These are phyloP conservation scores for Bolborhynchus lineola DNA, from an alignment of 2,113 vertebrate species.

Conservation along the genomic window DNA sequence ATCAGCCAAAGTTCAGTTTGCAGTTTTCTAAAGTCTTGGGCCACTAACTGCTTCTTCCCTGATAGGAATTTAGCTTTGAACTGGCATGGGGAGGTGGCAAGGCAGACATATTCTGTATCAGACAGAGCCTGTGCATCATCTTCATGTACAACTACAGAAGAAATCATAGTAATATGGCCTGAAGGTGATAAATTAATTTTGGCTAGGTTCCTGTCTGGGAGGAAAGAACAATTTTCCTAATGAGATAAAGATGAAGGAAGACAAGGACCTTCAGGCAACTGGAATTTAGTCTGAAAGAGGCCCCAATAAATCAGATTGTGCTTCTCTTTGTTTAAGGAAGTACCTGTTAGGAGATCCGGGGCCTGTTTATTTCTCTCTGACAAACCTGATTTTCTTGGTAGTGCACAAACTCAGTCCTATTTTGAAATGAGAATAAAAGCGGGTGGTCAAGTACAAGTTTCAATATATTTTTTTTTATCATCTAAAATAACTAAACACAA, in stretches of 20 bases:
- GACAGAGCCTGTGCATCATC: background rate
- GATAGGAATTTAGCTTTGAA: background rate
- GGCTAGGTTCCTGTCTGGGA: background rate
- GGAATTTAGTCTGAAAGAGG: slow-evolving; percentile 13
- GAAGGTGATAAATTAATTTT: slow-evolving; percentile 64
- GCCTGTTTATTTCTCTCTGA: slow-evolving; percentile 38
- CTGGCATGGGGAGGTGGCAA: background rate
- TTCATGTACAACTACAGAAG: slow-evolving; percentile 26
- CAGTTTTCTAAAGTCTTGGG: background rate
- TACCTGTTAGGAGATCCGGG: background rate
- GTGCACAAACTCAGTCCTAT: background rate
- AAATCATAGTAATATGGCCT: slow-evolving; percentile 41
- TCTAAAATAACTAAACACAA: background rate
- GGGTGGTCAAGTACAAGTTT: background rate
- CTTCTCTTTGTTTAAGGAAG: slow-evolving; percentile 37
- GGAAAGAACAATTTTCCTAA: slow-evolving; percentile 54
- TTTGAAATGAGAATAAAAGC: slow-evolving; percentile 15
- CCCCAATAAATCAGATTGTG: slow-evolving; percentile 34
- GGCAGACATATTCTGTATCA: background rate
- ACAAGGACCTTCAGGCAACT: slow-evolving; percentile 23
- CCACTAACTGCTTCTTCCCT: background rate
- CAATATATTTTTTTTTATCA: background rate
- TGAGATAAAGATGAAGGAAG: slow-evolving; percentile 52
- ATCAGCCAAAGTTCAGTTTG: background rate
- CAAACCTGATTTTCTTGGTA: slow-evolving; percentile 12